phyloP scores from a whole-genome alignment of 1,140 invertebrate species.

The Apis dorsata region DNA sequence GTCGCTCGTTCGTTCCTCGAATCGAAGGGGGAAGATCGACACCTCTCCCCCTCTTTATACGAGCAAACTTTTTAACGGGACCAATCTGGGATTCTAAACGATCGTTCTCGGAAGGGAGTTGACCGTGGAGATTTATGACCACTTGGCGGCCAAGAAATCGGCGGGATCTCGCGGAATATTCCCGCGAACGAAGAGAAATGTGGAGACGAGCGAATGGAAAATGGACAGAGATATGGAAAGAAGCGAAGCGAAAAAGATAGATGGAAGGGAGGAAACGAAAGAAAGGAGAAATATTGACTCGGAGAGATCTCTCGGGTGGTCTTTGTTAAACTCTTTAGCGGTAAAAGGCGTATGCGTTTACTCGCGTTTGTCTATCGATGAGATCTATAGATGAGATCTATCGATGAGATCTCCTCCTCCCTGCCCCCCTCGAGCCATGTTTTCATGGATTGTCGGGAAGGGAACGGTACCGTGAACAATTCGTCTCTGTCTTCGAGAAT shows the following conservation, averaged over 20 bases:
- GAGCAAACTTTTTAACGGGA: slow-evolving; percentile 55
- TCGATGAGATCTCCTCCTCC: background rate
- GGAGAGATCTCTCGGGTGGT: no score
- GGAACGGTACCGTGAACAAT: background rate
- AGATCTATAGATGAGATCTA: background rate
- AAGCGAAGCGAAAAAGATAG: background rate
- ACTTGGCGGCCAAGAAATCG: background rate
- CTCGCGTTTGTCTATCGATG: background rate
- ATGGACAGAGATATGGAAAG: background rate
- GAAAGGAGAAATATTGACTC: background rate
- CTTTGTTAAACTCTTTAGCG: background rate
- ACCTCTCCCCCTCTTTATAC: no score
- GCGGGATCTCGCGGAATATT: background rate
- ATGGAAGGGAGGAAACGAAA: background rate
- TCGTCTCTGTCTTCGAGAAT: background rate
- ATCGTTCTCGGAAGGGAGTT: background rate
- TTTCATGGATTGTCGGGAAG: background rate
- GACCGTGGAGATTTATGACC: slow-evolving; percentile 43
- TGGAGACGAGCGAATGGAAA: background rate
- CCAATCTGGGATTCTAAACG: slow-evolving; percentile 58
- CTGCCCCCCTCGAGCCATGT: background rate
- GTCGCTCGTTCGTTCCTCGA: background rate
- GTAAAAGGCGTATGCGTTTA: background rate
- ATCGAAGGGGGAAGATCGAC: background rate
- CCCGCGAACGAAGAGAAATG: background rate